Evolutionary conservation across 2,113 vertebrate genomes (phyloP).

Genomic region (Halichoerus grypus): DNA sequence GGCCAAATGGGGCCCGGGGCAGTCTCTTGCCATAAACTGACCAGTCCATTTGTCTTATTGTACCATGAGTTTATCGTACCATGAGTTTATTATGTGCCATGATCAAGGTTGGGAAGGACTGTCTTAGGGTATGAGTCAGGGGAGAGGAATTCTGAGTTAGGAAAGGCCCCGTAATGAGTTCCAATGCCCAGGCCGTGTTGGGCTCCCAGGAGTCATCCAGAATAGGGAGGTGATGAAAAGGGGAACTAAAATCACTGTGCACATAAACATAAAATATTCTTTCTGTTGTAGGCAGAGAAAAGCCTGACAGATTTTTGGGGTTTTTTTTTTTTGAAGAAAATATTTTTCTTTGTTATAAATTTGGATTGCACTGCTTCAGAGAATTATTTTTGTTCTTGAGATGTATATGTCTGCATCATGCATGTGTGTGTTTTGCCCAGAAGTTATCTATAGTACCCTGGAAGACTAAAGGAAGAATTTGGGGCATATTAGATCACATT

Average conservation of each 20-base stretch:
- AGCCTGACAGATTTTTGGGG: not conserved
- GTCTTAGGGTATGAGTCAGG: not conserved
- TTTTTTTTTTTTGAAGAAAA: slow-evolving; percentile 15
- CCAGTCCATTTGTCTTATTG: not conserved
- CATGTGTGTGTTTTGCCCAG: not conserved
- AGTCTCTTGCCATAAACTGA: not conserved
- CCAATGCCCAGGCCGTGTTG: not conserved
- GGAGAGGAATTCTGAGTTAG: not conserved
- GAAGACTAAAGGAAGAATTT: not conserved
- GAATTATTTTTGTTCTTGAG: slow-evolving; percentile 40
- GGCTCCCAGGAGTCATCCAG: not conserved
- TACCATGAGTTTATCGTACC: not conserved
- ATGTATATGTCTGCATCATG: not conserved
- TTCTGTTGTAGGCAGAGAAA: not conserved
- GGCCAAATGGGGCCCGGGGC: not conserved
- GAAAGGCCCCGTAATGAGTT: not conserved
- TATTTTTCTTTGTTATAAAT: slow-evolving; percentile 41
- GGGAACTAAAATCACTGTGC: not conserved
- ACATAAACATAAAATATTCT: not conserved
- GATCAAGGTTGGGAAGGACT: not conserved
- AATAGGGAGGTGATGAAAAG: not conserved
- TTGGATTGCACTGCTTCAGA: not conserved
- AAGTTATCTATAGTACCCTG: not conserved
- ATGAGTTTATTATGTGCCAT: not conserved
- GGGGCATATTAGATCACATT: not conserved